A percentile compares a stretch with the other conserved stretches of the same genome.
Conservation (phyloP, 2,888 invertebrate genomes). For the Ditula angustiorana region DNA sequence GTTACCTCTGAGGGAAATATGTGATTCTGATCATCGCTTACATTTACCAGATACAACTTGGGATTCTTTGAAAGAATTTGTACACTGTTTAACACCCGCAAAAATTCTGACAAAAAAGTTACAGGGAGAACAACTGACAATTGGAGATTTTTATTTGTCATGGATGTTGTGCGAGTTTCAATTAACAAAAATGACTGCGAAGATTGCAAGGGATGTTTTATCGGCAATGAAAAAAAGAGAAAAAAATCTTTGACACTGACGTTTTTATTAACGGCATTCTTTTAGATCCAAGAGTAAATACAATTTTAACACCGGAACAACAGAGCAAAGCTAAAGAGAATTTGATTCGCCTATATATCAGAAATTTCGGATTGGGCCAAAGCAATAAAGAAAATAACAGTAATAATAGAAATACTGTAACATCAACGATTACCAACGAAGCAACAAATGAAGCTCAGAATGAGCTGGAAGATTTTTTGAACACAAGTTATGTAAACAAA, state of each 20-base stretch:
- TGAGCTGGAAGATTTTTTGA: no score
- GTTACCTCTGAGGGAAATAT: background rate
- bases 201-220: no score
- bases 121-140: slow-evolving; percentile 1
- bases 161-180: slow-evolving; percentile 4
- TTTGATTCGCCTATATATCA: no score
- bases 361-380: no score
- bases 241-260: background rate
- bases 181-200: no score
- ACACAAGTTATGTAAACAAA: no score
- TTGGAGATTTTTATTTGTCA: slow-evolving; percentile 7
- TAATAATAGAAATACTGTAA: no score
- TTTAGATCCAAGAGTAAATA: background rate
- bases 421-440: no score
- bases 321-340: background rate
- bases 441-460: no score
- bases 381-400: no score
- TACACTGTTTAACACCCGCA: slow-evolving; percentile 6
- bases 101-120: slow-evolving; percentile 2
- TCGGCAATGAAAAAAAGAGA: background rate
- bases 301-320: background rate
- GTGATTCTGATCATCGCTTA: background rate
- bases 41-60: background rate
- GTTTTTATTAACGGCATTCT: background rate
- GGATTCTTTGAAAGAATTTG: no score